A percentile compares a stretch with the other conserved stretches of the same genome.
Conservation (phyloP, 2,113 vertebrate species). For the Centropus bengalensis region DNA sequence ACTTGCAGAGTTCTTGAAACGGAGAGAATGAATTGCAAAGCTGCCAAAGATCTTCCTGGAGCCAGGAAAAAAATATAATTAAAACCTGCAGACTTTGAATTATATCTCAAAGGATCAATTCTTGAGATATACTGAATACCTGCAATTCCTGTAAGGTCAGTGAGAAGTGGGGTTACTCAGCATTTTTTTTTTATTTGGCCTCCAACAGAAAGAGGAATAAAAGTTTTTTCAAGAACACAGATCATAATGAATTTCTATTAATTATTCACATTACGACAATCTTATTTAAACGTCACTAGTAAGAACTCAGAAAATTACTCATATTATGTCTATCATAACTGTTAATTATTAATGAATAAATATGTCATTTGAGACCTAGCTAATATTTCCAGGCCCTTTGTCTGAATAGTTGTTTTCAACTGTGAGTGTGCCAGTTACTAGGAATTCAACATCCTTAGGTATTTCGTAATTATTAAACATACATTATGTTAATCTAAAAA, state of each 20-base stretch:
- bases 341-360: conserved; percentile 58
- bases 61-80: background rate
- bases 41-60: background rate
- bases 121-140: background rate
- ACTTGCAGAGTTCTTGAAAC: background rate
- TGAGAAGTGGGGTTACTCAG: background rate
- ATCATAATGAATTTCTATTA: background rate
- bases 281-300: background rate
- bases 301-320: background rate
- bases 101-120: background rate
- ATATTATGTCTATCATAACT: background rate
- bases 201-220: background rate
- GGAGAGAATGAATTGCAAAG: background rate
- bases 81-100: background rate
- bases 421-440: background rate
- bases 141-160: background rate
- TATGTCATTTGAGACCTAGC: background rate
- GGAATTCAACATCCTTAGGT: background rate
- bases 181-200: background rate
- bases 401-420: conserved; percentile 32
- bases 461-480: background rate
- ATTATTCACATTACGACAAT: background rate
- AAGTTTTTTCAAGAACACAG: background rate
- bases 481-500: background rate
- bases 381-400: conserved; percentile 34